phyloP scores from a whole-genome alignment of 2,888 invertebrate species.

The Acanthosoma haemorrhoidale region DNA sequence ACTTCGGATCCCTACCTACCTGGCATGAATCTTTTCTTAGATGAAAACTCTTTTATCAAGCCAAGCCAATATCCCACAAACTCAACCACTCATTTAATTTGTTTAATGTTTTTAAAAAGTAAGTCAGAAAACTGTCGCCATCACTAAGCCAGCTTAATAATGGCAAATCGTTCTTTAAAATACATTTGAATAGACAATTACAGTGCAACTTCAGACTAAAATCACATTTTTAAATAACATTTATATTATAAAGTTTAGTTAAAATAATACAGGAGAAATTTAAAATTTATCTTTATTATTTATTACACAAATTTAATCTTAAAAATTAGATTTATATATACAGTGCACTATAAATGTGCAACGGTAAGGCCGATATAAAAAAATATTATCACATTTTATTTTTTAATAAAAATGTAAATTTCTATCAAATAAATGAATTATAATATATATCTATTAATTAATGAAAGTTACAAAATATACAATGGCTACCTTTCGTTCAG shows the following conservation, averaged over 20 bases:
- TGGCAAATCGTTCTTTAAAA: no score
- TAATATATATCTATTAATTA: background rate
- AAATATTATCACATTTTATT: conserved; percentile 17
- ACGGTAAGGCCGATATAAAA: conserved; percentile 21
- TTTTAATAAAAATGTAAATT: background rate
- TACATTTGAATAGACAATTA: no score
- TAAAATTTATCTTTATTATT: background rate
- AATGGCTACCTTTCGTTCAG: background rate
- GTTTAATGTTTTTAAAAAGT: no score
- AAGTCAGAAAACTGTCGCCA: no score
- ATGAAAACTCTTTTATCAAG: no score
- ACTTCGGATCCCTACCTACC: no score
- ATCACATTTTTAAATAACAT: no score
- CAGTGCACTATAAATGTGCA: conserved; percentile 18
- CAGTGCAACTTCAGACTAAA: no score
- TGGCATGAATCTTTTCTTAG: no score
- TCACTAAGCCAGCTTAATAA: no score
- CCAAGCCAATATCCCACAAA: no score
- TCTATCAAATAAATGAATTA: conserved; percentile 1
- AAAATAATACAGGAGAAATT: background rate
- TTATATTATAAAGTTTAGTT: background rate
- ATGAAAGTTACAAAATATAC: background rate
- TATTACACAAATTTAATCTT: background rate
- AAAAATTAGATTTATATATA: conserved; percentile 17
- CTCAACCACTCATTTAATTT: no score